phyloP scores from a whole-genome alignment of 2,113 vertebrate genomes.

The Heteronetta atricapilla region DNA sequence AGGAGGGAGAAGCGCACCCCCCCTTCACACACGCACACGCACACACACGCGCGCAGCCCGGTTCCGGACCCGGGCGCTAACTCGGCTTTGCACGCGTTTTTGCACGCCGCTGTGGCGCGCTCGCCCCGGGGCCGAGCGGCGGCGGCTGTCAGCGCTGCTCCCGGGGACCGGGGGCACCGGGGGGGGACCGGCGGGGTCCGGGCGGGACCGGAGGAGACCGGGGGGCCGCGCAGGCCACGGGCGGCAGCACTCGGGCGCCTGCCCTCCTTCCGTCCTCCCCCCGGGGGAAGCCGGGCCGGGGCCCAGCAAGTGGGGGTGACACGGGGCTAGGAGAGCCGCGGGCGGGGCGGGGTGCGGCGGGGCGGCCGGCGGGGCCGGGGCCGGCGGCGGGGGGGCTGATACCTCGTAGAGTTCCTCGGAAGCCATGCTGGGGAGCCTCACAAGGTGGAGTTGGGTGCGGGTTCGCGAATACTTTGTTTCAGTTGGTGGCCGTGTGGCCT shows the following conservation, averaged over 20 bases:
- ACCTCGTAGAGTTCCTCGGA: slow-evolving; percentile 86
- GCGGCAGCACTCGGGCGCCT: background rate
- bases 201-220: no score
- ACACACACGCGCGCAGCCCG: no score
- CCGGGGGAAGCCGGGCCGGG: background rate
- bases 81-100: no score
- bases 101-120: no score
- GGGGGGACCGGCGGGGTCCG: no score
- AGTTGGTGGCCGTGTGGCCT: slow-evolving; percentile 73
- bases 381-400: slow-evolving; percentile 25
- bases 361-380: background rate
- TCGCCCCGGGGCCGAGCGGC: no score
- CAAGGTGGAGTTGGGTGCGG: slow-evolving; percentile 65
- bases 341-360: background rate
- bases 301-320: slow-evolving; percentile 25
- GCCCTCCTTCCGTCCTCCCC: slow-evolving; percentile 62
- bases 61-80: no score
- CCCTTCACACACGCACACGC: no score
- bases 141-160: background rate
- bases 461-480: slow-evolving; percentile 77
- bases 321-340: background rate
- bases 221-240: slow-evolving; percentile 44
- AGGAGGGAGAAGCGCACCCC: background rate
- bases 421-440: slow-evolving; percentile 77
- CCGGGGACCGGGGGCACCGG: no score